Conservation (phyloP, 2,797 vertebrate species). For the Siniperca undulata region DNA sequence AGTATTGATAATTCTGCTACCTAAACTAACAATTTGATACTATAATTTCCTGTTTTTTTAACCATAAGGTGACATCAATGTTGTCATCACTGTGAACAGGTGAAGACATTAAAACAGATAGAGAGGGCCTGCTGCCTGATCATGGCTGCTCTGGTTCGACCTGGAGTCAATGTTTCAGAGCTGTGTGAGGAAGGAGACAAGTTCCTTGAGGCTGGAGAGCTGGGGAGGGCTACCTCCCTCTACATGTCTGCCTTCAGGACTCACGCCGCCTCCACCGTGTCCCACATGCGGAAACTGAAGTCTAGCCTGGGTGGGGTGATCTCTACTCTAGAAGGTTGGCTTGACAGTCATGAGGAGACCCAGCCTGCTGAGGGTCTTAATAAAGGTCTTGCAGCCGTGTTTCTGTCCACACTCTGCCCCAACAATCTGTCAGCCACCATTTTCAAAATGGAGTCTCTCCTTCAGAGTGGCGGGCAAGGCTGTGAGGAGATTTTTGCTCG, state of each 20-base stretch:
- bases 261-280: slow-evolving; percentile 82
- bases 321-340: slow-evolving; percentile 89
- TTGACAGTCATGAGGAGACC: slow-evolving; percentile 76
- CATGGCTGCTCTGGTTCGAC: slow-evolving; percentile 76
- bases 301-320: slow-evolving; percentile 70
- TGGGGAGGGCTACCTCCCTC: slow-evolving; percentile 83
- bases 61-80: slow-evolving; percentile 14
- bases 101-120: slow-evolving; percentile 4
- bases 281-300: slow-evolving; percentile 81
- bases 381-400: slow-evolving; percentile 87
- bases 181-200: slow-evolving; percentile 88
- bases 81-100: slow-evolving; percentile 26
- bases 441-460: slow-evolving; percentile 88
- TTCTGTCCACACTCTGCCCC: slow-evolving; percentile 90
- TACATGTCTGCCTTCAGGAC: slow-evolving; percentile 91
- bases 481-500: slow-evolving; percentile 84
- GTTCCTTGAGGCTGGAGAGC: slow-evolving; percentile 81
- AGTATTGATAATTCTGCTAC: not conserved
- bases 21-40: not conserved
- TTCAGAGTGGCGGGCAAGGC: slow-evolving; percentile 80
- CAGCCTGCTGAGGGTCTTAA: slow-evolving; percentile 80
- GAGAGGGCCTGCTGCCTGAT: slow-evolving; percentile 23
- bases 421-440: slow-evolving; percentile 86
- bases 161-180: slow-evolving; percentile 67
- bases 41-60: slow-evolving; percentile 14